Percentiles rank a stretch among this genome's conserved stretches.
Conservation (phyloP, 2,113 vertebrate species). For the Falcunculus frontatus region DNA sequence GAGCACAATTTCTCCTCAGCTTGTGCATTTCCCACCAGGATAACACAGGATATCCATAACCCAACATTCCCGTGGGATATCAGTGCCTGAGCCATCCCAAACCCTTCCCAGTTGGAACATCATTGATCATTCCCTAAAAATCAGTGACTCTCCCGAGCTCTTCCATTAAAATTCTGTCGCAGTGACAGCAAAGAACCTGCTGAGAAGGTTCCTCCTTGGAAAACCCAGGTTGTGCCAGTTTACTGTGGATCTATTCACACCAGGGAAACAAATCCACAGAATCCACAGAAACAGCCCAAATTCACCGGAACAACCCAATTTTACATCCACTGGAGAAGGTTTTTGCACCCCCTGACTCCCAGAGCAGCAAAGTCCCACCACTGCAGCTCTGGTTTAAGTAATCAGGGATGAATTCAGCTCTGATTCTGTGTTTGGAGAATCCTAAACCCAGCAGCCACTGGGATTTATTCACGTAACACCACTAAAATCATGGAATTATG, state of each 20-base stretch:
- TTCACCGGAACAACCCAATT: neutral
- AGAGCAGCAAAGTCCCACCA: accelerated
- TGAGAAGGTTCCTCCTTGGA: neutral
- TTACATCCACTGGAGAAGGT: neutral
- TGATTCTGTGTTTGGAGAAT: neutral
- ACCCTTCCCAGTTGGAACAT: accelerated
- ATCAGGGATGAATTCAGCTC: neutral
- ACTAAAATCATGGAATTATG: neutral
- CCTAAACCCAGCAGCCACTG: neutral
- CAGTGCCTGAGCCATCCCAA: neutral
- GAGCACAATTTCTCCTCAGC: neutral
- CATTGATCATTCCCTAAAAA: neutral
- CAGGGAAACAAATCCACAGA: accelerated
- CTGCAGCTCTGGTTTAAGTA: neutral
- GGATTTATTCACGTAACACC: accelerated
- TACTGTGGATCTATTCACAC: accelerated
- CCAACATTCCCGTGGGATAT: accelerated
- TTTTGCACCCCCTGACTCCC: neutral
- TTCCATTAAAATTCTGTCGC: neutral
- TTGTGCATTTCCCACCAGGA: neutral
- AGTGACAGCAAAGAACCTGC: accelerated
- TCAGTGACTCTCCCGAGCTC: neutral
- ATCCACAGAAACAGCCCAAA: neutral
- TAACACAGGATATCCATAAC: accelerated
- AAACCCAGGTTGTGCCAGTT: neutral